phyloP scores from a whole-genome alignment of 2,888 invertebrate genomes.

The Drosophila glabriapex region DNA sequence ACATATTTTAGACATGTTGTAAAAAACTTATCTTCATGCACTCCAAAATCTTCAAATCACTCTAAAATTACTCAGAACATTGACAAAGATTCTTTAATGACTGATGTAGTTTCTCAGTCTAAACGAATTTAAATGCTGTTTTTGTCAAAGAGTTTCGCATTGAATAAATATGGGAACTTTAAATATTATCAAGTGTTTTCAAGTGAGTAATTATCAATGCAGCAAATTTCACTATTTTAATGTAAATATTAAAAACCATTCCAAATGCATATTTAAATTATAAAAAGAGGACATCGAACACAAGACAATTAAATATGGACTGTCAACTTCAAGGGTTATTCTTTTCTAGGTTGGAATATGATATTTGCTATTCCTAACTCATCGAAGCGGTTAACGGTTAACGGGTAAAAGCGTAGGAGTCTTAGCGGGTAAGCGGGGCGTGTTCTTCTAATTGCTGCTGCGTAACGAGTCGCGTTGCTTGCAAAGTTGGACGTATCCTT shows the following conservation, averaged over 20 bases:
- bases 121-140: background rate
- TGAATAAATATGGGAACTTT: background rate
- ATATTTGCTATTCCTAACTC: slow-evolving; percentile 20
- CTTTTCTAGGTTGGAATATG: background rate
- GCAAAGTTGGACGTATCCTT: slow-evolving; percentile 67
- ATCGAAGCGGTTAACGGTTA: slow-evolving; percentile 9
- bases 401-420: background rate
- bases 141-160: background rate
- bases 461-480: slow-evolving; percentile 43
- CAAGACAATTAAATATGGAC: background rate
- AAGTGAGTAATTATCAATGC: background rate
- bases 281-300: background rate
- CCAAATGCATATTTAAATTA: background rate
- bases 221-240: background rate
- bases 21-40: background rate
- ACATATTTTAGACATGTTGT: background rate
- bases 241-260: background rate
- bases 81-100: background rate
- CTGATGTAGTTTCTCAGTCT: background rate
- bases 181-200: background rate
- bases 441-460: slow-evolving; percentile 47
- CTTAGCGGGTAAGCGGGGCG: background rate
- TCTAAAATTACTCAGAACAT: background rate
- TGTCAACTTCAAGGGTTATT: background rate
- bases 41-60: background rate